These are phyloP conservation scores for Anolis sagrei DNA, from an alignment of 2,113 vertebrate genomes.

Conservation along the genomic window DNA sequence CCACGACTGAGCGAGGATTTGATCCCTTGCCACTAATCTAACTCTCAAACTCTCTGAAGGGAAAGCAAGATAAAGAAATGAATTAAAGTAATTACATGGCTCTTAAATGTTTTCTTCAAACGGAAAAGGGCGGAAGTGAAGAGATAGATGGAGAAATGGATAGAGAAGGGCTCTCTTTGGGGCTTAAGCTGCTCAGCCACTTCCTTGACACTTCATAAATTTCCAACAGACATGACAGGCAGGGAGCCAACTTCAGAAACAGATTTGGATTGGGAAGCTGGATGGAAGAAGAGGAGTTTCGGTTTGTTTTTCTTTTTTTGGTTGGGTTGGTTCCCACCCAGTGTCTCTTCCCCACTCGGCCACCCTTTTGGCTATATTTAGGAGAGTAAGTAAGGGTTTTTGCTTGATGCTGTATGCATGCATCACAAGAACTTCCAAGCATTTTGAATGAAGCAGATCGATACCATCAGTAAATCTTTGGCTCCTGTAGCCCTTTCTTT, in stretches of 20 bases:
- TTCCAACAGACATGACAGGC: constrained; percentile 56
- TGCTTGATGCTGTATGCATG: constrained; percentile 67
- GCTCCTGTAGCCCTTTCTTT: neutral
- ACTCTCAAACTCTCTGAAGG: too few species aligned
- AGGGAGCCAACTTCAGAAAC: constrained; percentile 62
- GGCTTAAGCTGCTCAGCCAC: constrained; percentile 40
- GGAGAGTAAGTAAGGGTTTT: neutral
- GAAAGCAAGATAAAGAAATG: too few species aligned
- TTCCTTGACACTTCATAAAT: constrained; percentile 67
- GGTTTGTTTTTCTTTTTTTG: constrained; percentile 60
- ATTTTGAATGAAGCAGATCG: constrained; percentile 51
- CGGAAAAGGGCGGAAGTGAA: neutral
- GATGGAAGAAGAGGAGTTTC: constrained; percentile 64
- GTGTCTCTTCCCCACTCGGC: neutral
- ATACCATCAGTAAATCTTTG: constrained; percentile 10
- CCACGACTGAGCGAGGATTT: too few species aligned
- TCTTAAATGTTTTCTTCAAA: neutral
- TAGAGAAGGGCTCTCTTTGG: constrained; percentile 1
- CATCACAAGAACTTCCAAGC: constrained; percentile 59
- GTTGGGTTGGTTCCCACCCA: too few species aligned
- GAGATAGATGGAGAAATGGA: neutral
- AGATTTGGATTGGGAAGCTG: constrained; percentile 56
- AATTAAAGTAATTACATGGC: too few species aligned
- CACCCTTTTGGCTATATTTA: constrained; percentile 32
- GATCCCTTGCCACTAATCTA: too few species aligned